phyloP scores from a whole-genome alignment of 2,113 vertebrate genomes.

The Megaleporinus macrocephalus region DNA sequence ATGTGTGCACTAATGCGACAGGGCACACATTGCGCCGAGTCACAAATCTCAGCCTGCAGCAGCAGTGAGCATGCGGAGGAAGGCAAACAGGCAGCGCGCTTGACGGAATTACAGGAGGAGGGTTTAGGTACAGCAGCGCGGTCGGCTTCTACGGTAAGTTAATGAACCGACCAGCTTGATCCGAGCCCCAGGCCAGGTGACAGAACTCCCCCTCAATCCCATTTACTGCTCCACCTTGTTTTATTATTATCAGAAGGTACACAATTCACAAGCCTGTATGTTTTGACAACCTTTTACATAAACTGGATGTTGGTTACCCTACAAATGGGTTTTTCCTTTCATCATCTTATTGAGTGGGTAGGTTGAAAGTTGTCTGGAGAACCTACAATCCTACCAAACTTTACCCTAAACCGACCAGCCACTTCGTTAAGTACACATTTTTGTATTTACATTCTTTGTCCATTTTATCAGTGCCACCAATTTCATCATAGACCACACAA shows the following conservation, averaged over 20 bases:
- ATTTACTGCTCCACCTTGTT: not conserved
- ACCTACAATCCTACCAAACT: constrained; percentile 7
- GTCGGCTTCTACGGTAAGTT: constrained; percentile 3
- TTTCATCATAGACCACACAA: too few relatives aligned
- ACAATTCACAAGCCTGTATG: constrained; percentile 8
- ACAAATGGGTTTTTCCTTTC: not conserved
- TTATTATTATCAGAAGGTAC: constrained; percentile 7
- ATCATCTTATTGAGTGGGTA: not conserved
- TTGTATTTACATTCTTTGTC: too few relatives aligned
- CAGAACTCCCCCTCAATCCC: not conserved
- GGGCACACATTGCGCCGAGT: constrained; percentile 72
- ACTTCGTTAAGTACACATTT: too few relatives aligned
- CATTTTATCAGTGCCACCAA: too few relatives aligned
- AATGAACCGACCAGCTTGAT: constrained; percentile 5
- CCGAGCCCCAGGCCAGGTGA: not conserved
- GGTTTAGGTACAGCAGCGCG: not conserved
- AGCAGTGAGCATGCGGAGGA: constrained; percentile 46
- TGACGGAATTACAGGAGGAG: constrained; percentile 50
- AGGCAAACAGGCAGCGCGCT: constrained; percentile 63
- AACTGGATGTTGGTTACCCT: not conserved
- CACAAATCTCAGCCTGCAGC: constrained; percentile 73
- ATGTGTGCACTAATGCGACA: constrained; percentile 76
- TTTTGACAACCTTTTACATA: not conserved
- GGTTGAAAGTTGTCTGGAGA: not conserved
- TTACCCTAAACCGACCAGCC: too few relatives aligned